Conservation (phyloP, 2,113 vertebrate species). For the Bufo bufo region DNA sequence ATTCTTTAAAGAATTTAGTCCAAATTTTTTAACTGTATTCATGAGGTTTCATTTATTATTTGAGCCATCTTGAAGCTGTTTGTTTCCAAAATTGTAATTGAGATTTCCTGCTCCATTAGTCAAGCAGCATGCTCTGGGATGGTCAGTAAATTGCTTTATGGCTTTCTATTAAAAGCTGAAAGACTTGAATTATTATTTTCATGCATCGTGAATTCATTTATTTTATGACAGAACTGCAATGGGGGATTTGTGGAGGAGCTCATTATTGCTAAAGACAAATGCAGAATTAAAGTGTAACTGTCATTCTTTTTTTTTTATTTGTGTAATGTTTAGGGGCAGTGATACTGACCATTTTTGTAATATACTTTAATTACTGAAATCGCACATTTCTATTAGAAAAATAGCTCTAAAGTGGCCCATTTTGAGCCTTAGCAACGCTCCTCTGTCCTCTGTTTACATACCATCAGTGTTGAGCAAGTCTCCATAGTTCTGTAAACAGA, state of each 20-base stretch:
- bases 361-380: too few species aligned
- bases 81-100: constrained; percentile 19
- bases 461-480: too few species aligned
- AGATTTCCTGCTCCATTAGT: constrained; percentile 2
- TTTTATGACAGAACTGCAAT: neutral
- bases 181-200: neutral
- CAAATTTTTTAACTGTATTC: neutral
- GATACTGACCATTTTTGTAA: too few species aligned
- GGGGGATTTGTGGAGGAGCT: neutral
- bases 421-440: too few species aligned
- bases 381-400: too few species aligned
- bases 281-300: neutral
- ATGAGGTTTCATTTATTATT: neutral
- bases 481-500: too few species aligned
- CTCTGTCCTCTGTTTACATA: too few species aligned
- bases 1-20: neutral
- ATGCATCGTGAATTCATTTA: neutral
- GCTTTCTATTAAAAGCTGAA: neutral
- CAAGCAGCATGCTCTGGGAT: neutral
- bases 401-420: too few species aligned
- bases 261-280: neutral
- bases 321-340: too few species aligned
- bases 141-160: constrained; percentile 6
- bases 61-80: neutral
- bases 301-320: too few species aligned